Evolutionary conservation across 1,140 invertebrate species (phyloP).

Genomic region (Drosophila sucinea): DNA sequence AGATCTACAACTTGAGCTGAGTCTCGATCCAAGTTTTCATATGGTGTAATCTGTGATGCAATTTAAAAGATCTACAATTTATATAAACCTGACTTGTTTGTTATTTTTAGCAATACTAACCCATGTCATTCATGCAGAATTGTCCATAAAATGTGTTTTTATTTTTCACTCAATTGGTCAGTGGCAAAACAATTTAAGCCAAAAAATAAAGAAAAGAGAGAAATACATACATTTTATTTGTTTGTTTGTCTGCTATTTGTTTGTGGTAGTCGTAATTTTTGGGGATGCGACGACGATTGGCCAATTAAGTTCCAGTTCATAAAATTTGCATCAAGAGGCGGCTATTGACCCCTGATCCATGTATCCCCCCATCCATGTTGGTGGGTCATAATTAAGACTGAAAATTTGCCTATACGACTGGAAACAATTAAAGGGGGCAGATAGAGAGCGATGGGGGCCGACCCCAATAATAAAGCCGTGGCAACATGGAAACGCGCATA

Average conservation of each 20-base stretch:
- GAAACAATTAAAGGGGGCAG: slow-evolving; percentile 58
- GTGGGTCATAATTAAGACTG: slow-evolving; percentile 54
- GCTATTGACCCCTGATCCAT: slow-evolving; percentile 50
- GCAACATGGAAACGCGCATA: slow-evolving; percentile 46
- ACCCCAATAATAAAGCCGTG: slow-evolving; percentile 56
- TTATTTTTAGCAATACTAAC: not conserved
- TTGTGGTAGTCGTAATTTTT: slow-evolving; percentile 27
- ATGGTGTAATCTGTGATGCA: too few relatives aligned
- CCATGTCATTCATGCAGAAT: slow-evolving; percentile 23
- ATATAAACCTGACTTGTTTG: too few relatives aligned
- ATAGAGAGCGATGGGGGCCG: not conserved
- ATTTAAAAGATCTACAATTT: too few relatives aligned
- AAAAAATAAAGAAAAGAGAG: slow-evolving; percentile 9
- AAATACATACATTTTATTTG: slow-evolving; percentile 47
- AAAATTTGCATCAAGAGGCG: slow-evolving; percentile 64
- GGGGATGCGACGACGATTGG: slow-evolving; percentile 4
- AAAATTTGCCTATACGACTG: slow-evolving; percentile 26
- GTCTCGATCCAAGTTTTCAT: too few relatives aligned
- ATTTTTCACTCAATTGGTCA: slow-evolving; percentile 68
- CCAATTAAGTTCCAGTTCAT: slow-evolving; percentile 78
- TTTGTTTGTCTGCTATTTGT: slow-evolving; percentile 28
- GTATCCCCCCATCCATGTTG: not conserved
- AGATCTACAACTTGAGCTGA: too few relatives aligned
- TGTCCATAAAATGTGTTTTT: slow-evolving; percentile 56
- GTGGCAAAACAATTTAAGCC: slow-evolving; percentile 73